Evolutionary conservation across 2,113 vertebrate genomes (phyloP), one percentile per base, ranked within the genome.

Genomic region (Lophura nycthemera): DNA sequence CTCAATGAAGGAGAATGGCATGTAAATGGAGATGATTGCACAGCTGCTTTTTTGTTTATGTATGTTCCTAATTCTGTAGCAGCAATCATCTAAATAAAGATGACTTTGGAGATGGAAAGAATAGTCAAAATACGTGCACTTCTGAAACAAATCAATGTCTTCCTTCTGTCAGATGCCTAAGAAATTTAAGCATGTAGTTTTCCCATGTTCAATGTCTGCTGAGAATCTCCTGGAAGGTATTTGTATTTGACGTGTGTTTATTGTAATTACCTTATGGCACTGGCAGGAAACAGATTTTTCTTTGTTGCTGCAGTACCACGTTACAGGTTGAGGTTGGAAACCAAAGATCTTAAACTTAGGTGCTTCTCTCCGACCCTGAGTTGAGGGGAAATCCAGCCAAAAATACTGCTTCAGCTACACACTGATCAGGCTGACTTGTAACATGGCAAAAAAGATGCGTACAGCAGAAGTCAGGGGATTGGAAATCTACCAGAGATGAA

Each of bases 31-130:
- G 29, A 20, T 40, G 11, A 14, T 43, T 25, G 22, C 40, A 10
- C 7, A 25, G 10, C 50, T 67, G 14, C n/a, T 42, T 48, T 29
- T 50, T 24, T 0, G 0, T 18, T 50, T 29, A 24, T 5, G 3
- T 36, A 6, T 2, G 8, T 40, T 86, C 65, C 15, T 2, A 0
- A 5, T 77, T 36, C n/a, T 67, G 21, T 3, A 32, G 32, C 42
- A 74, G 42, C 0, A 5, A 18, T 17, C 15, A 2, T 48, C 14
- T 45, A 2, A 0, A 1, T n/a, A 6, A 40, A 1, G 12, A 16
- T 24, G 25, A 16, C 65, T 66, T 43, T 22, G 29, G 76, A 43
- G 27, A 4, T 7, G 19, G 32, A 21, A 64, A 56, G 13, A 67
- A 13, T 15, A 65, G 11, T 12, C 1, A 1, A 59, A 80, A 22